Percentiles rank a stretch among this genome's conserved stretches.
phyloP scores from a whole-genome alignment of 2,113 vertebrate species.

The Bos taurus region DNA sequence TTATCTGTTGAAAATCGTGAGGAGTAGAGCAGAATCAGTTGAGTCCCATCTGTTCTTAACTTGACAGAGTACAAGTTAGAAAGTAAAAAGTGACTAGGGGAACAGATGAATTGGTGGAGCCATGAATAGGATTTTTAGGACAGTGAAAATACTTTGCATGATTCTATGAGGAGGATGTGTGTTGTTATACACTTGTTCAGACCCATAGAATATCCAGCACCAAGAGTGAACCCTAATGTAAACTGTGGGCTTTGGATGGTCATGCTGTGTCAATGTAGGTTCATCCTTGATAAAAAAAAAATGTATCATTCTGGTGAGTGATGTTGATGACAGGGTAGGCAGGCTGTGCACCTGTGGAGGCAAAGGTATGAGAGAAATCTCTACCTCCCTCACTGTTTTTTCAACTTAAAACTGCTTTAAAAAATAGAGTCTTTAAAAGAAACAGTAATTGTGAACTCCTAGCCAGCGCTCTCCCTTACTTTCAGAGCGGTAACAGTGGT shows the following conservation, averaged over 20 bases:
- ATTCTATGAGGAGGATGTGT: background rate
- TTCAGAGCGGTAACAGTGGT: background rate
- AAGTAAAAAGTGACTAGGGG: background rate
- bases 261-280: background rate
- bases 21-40: background rate
- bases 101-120: background rate
- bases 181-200: background rate
- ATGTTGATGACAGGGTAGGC: background rate
- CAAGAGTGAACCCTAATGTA: background rate
- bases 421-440: background rate
- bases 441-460: background rate
- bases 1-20: background rate
- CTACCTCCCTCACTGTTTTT: background rate
- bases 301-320: background rate
- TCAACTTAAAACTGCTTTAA: background rate
- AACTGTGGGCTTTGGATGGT: background rate
- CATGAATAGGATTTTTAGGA: background rate
- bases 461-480: background rate
- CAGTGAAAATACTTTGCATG: background rate
- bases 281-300: background rate
- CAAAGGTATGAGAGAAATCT: background rate
- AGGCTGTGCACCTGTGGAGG: background rate
- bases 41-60: background rate
- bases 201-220: background rate
- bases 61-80: background rate